Conservation (phyloP, 2,888 invertebrate genomes). For the Tridacna gigas region DNA sequence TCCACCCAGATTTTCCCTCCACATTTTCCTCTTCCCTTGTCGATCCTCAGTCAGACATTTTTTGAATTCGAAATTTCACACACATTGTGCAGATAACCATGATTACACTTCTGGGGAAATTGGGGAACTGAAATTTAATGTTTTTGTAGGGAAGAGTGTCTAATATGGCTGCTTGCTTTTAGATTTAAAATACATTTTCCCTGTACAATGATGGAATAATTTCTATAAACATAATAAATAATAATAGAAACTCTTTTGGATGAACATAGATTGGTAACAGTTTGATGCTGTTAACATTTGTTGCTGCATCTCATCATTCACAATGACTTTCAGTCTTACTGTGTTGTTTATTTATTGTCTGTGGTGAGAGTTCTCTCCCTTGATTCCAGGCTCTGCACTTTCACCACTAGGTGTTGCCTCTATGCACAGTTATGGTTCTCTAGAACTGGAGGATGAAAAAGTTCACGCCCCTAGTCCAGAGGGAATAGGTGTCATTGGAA, state of each 20-base stretch:
- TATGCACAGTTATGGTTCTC: constrained; percentile 72
- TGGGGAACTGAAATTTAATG: too few relatives aligned
- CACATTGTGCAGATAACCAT: not conserved
- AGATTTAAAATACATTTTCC: too few relatives aligned
- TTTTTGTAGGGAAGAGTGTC: too few relatives aligned
- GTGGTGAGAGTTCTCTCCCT: constrained; percentile 32
- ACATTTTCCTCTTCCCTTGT: not conserved
- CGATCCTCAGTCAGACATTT: not conserved
- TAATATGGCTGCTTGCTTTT: too few relatives aligned
- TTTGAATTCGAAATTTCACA: not conserved
- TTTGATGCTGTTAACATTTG: constrained; percentile 15
- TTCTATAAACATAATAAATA: too few relatives aligned
- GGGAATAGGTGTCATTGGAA: constrained; percentile 79
- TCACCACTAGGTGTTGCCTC: constrained; percentile 80
- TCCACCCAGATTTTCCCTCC: not conserved
- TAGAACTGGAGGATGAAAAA: constrained; percentile 73
- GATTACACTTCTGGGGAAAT: too few relatives aligned
- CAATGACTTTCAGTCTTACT: not conserved
- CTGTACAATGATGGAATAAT: too few relatives aligned
- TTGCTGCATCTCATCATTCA: constrained; percentile 18
- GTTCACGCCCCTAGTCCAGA: constrained; percentile 68
- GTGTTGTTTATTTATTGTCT: constrained; percentile 7
- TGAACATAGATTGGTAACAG: not conserved
- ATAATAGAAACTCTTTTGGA: not conserved
- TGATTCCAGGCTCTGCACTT: constrained; percentile 76